phyloP scores from a whole-genome alignment of 2,888 invertebrate species.

The Rhorus exstirpatorius region DNA sequence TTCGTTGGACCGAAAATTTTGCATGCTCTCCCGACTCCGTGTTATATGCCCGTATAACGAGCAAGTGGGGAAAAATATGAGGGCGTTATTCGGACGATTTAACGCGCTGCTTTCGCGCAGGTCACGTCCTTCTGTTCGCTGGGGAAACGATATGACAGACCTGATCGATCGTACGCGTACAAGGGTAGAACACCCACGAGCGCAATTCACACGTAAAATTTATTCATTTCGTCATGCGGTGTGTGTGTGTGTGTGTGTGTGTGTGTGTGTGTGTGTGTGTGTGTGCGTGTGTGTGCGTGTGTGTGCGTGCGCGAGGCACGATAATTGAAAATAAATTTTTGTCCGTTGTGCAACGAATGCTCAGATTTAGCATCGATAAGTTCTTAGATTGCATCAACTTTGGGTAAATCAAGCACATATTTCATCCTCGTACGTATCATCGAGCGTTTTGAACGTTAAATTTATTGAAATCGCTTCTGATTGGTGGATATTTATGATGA shows the following conservation, averaged over 20 bases:
- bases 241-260: no score
- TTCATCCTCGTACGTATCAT: no score
- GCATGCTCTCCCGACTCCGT: conserved; percentile 52
- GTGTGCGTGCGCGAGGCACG: conserved; percentile 4
- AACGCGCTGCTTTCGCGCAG: no score
- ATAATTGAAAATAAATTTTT: conserved; percentile 42
- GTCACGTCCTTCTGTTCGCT: no score
- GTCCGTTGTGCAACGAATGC: conserved; percentile 33
- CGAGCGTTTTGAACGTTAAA: no score
- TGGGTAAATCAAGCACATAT: no score
- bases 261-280: no score
- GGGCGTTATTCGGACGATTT: neutral
- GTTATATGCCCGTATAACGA: no score
- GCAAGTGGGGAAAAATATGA: conserved; percentile 3
- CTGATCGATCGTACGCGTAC: conserved; percentile 1
- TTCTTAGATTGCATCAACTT: neutral
- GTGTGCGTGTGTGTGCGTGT: conserved; percentile 20
- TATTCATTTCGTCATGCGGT: conserved; percentile 51
- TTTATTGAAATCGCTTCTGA: no score
- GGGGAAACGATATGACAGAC: no score
- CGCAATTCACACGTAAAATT: conserved; percentile 52
- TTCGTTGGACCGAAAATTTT: conserved; percentile 64
- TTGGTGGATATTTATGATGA: no score
- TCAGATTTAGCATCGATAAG: conserved; percentile 31
- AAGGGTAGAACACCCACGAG: neutral